Conservation (phyloP, 1,140 invertebrate genomes). For the Callitettix versicolor region DNA sequence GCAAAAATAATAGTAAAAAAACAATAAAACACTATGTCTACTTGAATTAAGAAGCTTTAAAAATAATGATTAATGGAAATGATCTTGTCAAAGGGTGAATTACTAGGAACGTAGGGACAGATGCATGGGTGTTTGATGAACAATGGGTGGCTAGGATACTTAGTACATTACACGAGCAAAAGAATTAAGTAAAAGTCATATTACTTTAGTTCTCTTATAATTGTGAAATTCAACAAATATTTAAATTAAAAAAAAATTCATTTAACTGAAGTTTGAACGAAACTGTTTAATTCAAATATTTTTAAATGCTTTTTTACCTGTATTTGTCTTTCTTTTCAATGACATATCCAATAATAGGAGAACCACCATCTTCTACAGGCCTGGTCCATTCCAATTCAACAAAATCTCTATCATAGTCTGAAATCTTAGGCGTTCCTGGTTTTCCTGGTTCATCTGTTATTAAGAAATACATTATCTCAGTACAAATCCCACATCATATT, state of each 20-base stretch:
- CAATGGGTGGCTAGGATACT: too few relatives aligned
- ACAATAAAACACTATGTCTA: background rate
- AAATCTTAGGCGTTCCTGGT: conserved; percentile 78
- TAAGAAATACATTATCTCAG: background rate
- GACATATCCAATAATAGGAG: conserved; percentile 82
- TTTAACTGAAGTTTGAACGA: too few relatives aligned
- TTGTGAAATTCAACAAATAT: too few relatives aligned
- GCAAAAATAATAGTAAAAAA: background rate
- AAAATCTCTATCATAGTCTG: conserved; percentile 85
- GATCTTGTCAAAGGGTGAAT: too few relatives aligned
- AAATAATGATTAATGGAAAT: too few relatives aligned
- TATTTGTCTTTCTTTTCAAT: conserved; percentile 94
- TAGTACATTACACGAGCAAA: too few relatives aligned
- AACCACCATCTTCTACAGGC: conserved; percentile 76
- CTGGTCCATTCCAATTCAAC: conserved; percentile 91
- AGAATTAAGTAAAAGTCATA: too few relatives aligned
- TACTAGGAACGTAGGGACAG: too few relatives aligned
- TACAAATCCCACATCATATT: background rate
- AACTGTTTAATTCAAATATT: too few relatives aligned
- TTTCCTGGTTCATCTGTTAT: conserved; percentile 60
- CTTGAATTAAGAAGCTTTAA: background rate
- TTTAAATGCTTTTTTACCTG: conserved; percentile 33
- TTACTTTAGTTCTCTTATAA: too few relatives aligned
- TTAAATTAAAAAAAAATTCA: too few relatives aligned
- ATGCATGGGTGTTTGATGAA: too few relatives aligned